Evolutionary conservation across 2,888 invertebrate genomes (phyloP).

Genomic region (Encarsia formosa): DNA sequence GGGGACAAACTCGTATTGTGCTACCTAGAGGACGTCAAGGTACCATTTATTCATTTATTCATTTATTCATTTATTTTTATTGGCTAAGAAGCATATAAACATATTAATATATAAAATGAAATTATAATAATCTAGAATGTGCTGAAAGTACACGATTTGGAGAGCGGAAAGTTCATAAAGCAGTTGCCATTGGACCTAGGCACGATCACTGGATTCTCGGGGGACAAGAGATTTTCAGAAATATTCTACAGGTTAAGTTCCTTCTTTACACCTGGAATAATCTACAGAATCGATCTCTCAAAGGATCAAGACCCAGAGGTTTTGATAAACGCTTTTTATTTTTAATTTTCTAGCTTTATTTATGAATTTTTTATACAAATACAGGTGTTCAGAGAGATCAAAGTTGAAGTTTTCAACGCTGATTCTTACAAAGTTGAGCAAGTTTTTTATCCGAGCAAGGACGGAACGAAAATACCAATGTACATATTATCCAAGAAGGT

Average conservation of each 20-base stretch:
- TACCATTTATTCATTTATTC: slow-evolving; percentile 51
- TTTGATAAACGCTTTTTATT: slow-evolving; percentile 2
- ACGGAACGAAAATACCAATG: slow-evolving; percentile 93
- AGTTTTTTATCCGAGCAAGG: slow-evolving; percentile 88
- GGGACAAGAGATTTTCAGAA: slow-evolving; percentile 79
- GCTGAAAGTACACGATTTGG: slow-evolving; percentile 74
- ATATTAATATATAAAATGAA: slow-evolving; percentile 1
- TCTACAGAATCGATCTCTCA: slow-evolving; percentile 81
- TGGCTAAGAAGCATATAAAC: background rate
- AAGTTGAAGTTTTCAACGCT: slow-evolving; percentile 77
- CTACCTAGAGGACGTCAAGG: slow-evolving; percentile 93
- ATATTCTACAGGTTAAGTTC: slow-evolving; percentile 93
- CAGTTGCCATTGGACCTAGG: slow-evolving; percentile 83
- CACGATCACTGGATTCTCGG: slow-evolving; percentile 78
- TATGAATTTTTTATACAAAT: slow-evolving; percentile 17
- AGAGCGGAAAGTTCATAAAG: slow-evolving; percentile 67
- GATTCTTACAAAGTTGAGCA: slow-evolving; percentile 79
- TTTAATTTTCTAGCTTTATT: no score
- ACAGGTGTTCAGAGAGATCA: slow-evolving; percentile 79
- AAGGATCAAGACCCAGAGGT: slow-evolving; percentile 54
- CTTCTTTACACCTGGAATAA: slow-evolving; percentile 83
- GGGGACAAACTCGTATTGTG: slow-evolving; percentile 80
- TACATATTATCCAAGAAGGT: slow-evolving; percentile 83
- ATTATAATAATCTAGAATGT: slow-evolving; percentile 77
- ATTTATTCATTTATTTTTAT: no score